A percentile compares a stretch with the other conserved stretches of the same genome.
Evolutionary conservation across 1,140 invertebrate genomes (phyloP).

Genomic region (Nebria ingens): DNA sequence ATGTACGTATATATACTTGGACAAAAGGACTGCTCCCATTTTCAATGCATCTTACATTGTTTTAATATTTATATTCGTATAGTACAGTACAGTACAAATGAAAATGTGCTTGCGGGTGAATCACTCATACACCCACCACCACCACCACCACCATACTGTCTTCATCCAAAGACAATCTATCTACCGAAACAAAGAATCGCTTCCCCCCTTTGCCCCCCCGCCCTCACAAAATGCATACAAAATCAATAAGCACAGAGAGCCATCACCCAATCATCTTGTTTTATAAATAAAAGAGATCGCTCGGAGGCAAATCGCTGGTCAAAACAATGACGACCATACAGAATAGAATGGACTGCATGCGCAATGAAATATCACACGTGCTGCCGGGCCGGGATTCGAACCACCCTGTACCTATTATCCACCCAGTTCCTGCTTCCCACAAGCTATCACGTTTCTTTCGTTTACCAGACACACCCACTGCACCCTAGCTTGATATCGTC

Average conservation of each 20-base stretch:
- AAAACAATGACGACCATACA: constrained; percentile 4
- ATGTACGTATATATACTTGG: too few relatives aligned
- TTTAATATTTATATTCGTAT: too few relatives aligned
- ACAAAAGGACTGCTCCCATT: too few relatives aligned
- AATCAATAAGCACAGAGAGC: neutral
- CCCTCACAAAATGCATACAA: too few relatives aligned
- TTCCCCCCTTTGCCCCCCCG: too few relatives aligned
- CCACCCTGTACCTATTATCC: neutral
- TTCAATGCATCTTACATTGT: too few relatives aligned
- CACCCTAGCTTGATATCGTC: too few relatives aligned
- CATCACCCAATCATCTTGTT: neutral
- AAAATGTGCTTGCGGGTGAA: too few relatives aligned
- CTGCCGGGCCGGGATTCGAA: neutral
- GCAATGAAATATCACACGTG: neutral
- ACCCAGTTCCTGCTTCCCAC: constrained; percentile 7
- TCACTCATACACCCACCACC: neutral
- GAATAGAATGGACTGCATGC: neutral
- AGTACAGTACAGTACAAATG: too few relatives aligned
- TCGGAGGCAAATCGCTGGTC: neutral
- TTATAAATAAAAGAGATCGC: neutral
- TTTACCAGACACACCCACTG: constrained; percentile 5
- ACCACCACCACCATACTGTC: neutral
- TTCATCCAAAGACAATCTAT: neutral
- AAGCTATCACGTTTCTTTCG: constrained; percentile 8
- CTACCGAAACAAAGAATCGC: neutral